Base-by-base conservation (phyloP, 2,888 invertebrate species). In the Microctonus aethiopoides region DNA sequence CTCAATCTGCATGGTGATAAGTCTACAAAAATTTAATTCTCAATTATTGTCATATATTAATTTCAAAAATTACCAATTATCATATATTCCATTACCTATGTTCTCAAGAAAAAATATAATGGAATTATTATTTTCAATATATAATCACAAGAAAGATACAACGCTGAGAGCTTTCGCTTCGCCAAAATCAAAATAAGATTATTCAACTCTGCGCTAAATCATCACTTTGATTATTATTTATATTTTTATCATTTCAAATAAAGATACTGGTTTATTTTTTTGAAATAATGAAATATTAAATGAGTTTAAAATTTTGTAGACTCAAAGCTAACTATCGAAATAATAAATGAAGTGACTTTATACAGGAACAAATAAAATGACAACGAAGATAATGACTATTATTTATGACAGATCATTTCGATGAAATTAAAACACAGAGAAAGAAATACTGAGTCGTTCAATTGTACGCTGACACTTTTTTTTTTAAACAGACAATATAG, bases 311-410 rank as follows among this genome's bases (percentile, higher is more conserved):
- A 51, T 11, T 24, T 39, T 41, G 20, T 2, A 6, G 26, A 61
- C 29, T 29, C 11, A 13, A 46, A 29, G 10, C 10, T 29, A 6
- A 24, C 24, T 16, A 51, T 39, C 11, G 20, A 46, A 16, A 68
- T 57, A 39, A 71, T 71, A 72, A 74, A 72, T 76, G 75, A n/a
- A 24, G 65, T 64, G 72, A 76, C 75, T 76, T 76, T 76, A 72
- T 76, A 76, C 76, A 76, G 72, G 71, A 73, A 67, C 68, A 68
- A n/a, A n/a, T n/a, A 46, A 16, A 69, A 71, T 65, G 69, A 71
- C 67, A 68, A 72, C 68, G 70, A 72, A 69, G 68, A 72, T 67
- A 62, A 72, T 69, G 70, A 70, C 65, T 59, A 74, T 75, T 59
- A 74, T 75, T 71, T 67, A 68, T 72, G 71, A 75, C 63, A 65